Conservation (phyloP, 2,888 invertebrate genomes). For the Acanthoscelides obtectus region DNA sequence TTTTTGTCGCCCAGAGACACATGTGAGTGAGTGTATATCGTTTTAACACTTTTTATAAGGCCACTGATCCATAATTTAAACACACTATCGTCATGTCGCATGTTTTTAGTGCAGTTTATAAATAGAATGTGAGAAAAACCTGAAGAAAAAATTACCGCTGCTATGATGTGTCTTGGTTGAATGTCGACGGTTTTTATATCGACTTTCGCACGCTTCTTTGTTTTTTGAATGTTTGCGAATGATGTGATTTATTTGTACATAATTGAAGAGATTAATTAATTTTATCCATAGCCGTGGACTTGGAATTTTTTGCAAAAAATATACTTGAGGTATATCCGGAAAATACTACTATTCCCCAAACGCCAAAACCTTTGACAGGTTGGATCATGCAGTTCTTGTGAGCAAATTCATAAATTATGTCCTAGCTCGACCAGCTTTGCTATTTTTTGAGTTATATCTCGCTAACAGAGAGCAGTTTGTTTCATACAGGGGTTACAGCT, state of each 20-base stretch:
- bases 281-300: too few relatives aligned
- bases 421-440: too few relatives aligned
- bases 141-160: conserved; percentile 24
- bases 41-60: conserved; percentile 33
- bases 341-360: too few relatives aligned
- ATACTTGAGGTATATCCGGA: too few relatives aligned
- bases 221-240: background rate
- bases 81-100: conserved; percentile 20
- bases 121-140: conserved; percentile 25
- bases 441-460: too few relatives aligned
- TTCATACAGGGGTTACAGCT: too few relatives aligned
- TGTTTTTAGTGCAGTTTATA: conserved; percentile 16
- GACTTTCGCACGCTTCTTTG: background rate
- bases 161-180: background rate
- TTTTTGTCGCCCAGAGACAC: conserved; percentile 33
- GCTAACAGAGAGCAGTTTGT: too few relatives aligned
- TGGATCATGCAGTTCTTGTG: too few relatives aligned
- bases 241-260: background rate
- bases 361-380: too few relatives aligned
- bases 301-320: too few relatives aligned
- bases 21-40: conserved; percentile 26
- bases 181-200: background rate
- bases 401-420: too few relatives aligned
- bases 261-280: background rate
- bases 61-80: conserved; percentile 34